These are phyloP conservation scores for Dinocampus coccinellae DNA, from an alignment of 2,888 invertebrate species.

Conservation along the genomic window DNA sequence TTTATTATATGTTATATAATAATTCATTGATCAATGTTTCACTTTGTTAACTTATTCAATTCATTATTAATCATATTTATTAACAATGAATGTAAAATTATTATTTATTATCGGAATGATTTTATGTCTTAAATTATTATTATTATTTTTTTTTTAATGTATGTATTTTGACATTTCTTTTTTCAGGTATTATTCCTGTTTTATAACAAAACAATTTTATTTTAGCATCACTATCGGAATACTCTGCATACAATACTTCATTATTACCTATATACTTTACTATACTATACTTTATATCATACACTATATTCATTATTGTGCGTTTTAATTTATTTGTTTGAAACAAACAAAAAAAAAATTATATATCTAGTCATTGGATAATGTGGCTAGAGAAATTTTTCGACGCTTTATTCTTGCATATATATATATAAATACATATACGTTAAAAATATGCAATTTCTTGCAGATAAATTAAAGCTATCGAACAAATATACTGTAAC, in stretches of 20 bases:
- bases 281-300: constrained; percentile 36
- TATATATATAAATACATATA: constrained; percentile 45
- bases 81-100: constrained; percentile 14
- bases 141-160: constrained; percentile 38
- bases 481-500: constrained; percentile 51
- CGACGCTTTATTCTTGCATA: constrained; percentile 46
- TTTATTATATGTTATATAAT: too few species aligned
- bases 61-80: constrained; percentile 17
- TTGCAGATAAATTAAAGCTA: constrained; percentile 65
- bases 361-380: constrained; percentile 35
- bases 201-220: constrained; percentile 46
- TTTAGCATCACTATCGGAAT: constrained; percentile 61
- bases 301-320: constrained; percentile 56
- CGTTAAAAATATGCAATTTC: constrained; percentile 55
- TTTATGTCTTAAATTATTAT: constrained; percentile 38
- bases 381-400: constrained; percentile 30
- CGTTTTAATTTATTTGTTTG: constrained; percentile 65
- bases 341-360: constrained; percentile 36
- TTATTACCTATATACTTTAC: constrained; percentile 31
- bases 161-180: constrained; percentile 51
- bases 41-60: constrained; percentile 19
- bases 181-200: constrained; percentile 60
- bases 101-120: constrained; percentile 38
- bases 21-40: constrained; percentile 1
- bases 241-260: constrained; percentile 63